Evolutionary conservation across 2,797 vertebrate species (phyloP).

Genomic region (Mustela erminea): DNA sequence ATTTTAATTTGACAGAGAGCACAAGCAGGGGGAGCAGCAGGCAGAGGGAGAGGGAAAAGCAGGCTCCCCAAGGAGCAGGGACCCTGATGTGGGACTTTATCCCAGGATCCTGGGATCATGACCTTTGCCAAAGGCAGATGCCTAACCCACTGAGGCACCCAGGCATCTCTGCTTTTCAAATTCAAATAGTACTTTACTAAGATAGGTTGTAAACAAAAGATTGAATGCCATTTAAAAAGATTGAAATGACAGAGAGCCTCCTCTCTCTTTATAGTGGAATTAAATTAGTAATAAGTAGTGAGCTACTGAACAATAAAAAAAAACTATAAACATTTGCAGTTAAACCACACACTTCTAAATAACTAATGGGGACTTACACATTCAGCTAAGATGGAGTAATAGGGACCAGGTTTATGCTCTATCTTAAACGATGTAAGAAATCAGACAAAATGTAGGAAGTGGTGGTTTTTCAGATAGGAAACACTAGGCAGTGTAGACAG

Average conservation of each 20-base stretch:
- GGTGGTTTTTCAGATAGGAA: neutral
- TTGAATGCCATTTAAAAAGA: neutral
- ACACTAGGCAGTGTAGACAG: neutral
- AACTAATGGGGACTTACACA: neutral
- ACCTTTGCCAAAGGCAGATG: no score
- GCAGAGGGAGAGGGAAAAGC: no score
- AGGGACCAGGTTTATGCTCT: neutral
- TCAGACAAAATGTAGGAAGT: neutral
- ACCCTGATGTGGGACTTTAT: no score
- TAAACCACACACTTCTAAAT: neutral
- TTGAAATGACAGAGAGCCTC: neutral
- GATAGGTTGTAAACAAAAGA: neutral
- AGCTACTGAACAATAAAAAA: neutral
- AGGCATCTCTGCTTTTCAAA: neutral
- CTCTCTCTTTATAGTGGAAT: neutral
- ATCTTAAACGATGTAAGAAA: neutral
- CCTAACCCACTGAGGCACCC: no score
- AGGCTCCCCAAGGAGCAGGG: no score
- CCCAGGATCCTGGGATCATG: no score
- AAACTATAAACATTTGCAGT: neutral
- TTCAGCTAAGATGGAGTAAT: neutral
- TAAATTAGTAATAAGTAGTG: neutral
- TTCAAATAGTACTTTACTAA: neutral
- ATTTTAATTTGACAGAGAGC: no score
- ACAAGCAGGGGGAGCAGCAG: no score